Evolutionary conservation across 2,797 vertebrate species (phyloP), one percentile per base, ranked within the genome.

Genomic region (Danio aesculapii): DNA sequence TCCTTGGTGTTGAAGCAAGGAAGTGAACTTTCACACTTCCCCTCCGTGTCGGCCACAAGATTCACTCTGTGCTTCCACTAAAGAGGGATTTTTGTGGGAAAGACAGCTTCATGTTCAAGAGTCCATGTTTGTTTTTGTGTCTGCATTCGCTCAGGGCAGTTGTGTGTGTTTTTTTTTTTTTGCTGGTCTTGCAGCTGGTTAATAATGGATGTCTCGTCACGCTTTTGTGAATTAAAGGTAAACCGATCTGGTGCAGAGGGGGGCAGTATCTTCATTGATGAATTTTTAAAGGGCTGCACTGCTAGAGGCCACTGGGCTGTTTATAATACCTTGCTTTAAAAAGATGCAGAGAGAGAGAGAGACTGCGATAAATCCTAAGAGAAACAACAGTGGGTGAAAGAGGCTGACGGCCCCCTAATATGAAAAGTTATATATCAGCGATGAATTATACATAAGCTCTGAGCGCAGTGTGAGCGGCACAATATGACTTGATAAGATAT

Each of bases 171-270:
- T 30, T 30, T 1, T 30, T 30, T 30, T 30, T 30, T 11, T 17
- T 30, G 44, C 64, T 5, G 8, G 16, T 66, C n/a, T 12, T 62
- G 77, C 75, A 82, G 58, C 41, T 67, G 49, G 44, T 94, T 83
- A 93, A 93, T 94, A 87, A 94, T 94, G 91, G 83, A 94, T 91
- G 63, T 68, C 57, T 49, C 14, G 75, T 83, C 91, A 89, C 52
- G 72, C 71, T 59, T 81, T 49, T 71, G 81, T 89, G 86, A 91
- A 92, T 92, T 91, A 90, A 89, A 90, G 85, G 92, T 93, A 94
- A 94, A 91, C 84, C 75, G 92, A 94, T 94, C 61, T 6, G 16
- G 46, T 70, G 58, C 59, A 16, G 49, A 64, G 50, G 81, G 58
- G 68, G 50, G 79, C 61, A 86, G 86, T 59, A 72, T 83, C 83